Percentiles rank a stretch among this genome's conserved stretches.
phyloP scores from a whole-genome alignment of 2,888 invertebrate genomes.

The Timema cristinae region DNA sequence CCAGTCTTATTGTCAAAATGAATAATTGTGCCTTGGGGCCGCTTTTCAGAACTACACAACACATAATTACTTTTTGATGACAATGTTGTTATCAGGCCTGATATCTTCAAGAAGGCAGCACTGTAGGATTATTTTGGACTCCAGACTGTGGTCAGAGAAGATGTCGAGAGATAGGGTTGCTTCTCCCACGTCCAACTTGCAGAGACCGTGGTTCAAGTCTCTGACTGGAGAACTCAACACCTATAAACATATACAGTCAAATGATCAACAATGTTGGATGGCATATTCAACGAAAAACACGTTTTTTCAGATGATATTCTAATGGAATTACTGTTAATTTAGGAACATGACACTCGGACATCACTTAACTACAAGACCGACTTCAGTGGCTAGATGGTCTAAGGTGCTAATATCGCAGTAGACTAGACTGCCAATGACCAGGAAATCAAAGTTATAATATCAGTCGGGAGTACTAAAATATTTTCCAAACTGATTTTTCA shows the following conservation, averaged over 20 bases:
- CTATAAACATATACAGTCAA: constrained; percentile 36
- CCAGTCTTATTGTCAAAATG: no score
- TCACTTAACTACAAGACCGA: no score
- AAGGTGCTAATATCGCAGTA: no score
- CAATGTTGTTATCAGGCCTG: constrained; percentile 59
- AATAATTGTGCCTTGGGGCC: no score
- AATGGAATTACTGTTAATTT: background rate
- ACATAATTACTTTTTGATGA: constrained; percentile 54
- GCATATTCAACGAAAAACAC: background rate
- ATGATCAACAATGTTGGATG: constrained; percentile 9
- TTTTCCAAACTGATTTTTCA: no score
- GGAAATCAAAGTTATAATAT: no score
- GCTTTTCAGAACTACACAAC: no score
- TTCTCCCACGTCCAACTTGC: constrained; percentile 66
- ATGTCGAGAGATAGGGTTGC: constrained; percentile 58
- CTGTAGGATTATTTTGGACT: constrained; percentile 66
- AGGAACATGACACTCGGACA: no score
- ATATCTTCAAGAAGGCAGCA: constrained; percentile 68
- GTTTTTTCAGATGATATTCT: background rate
- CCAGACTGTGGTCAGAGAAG: constrained; percentile 64
- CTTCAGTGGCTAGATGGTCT: no score
- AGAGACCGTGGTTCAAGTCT: constrained; percentile 66
- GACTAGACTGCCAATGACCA: no score
- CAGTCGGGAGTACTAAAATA: no score
- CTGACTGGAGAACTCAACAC: constrained; percentile 67